Percentiles rank a stretch among this genome's conserved stretches.
Conservation (phyloP, 2,888 invertebrate species). For the Plagiodera versicolora region DNA sequence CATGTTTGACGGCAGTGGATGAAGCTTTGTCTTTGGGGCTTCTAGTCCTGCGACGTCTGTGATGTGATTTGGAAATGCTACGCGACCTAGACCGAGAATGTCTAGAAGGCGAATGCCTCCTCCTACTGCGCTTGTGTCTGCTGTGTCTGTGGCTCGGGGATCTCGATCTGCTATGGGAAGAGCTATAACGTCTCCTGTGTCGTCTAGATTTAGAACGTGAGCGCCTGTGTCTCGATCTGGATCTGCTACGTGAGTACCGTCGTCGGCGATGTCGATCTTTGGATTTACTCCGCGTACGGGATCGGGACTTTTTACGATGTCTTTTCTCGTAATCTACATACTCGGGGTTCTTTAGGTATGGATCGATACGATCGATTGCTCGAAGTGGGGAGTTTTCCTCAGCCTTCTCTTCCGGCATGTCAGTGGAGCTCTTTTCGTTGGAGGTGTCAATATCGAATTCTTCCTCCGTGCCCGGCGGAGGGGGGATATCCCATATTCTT, state of each 20-base stretch:
- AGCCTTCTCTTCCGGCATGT: constrained; percentile 8
- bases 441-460: constrained; percentile 33
- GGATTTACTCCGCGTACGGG: constrained; percentile 37
- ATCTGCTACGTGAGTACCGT: constrained; percentile 34
- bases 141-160: constrained; percentile 25
- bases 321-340: constrained; percentile 43
- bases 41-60: constrained; percentile 14
- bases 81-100: constrained; percentile 36
- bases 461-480: constrained; percentile 53
- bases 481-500: constrained; percentile 51
- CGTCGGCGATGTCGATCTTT: constrained; percentile 34
- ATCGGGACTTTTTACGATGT: constrained; percentile 26
- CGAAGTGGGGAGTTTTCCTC: constrained; percentile 19
- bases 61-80: constrained; percentile 31
- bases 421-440: constrained; percentile 3
- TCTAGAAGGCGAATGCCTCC: constrained; percentile 16
- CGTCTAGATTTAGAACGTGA: constrained; percentile 35
- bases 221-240: constrained; percentile 33
- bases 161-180: constrained; percentile 28
- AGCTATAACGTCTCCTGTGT: constrained; percentile 32
- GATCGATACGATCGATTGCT: constrained; percentile 45
- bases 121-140: constrained; percentile 25
- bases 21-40: constrained; percentile 18
- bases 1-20: constrained; percentile 8
- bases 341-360: constrained; percentile 48